Conservation (phyloP, 2,797 vertebrate species). For the Chaetophractus vellerosus region DNA sequence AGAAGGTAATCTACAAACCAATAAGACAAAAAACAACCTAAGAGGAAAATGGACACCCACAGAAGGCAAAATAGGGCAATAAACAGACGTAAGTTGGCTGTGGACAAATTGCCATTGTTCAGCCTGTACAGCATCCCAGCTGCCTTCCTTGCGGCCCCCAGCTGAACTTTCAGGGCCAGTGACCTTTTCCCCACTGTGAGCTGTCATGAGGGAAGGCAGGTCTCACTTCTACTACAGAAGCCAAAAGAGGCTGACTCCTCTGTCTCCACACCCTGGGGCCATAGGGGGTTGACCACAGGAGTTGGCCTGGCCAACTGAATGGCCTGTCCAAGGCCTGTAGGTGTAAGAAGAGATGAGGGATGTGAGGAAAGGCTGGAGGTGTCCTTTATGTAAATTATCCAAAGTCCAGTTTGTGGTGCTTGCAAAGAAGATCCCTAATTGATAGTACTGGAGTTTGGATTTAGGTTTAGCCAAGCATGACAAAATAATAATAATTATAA, state of each 20-base stretch:
- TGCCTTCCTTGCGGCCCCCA: not conserved
- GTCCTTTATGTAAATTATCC: no score
- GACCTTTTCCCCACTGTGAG: not conserved
- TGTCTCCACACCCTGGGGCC: not conserved
- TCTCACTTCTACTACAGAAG: not conserved
- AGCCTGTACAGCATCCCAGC: not conserved
- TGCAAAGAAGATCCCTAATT: no score
- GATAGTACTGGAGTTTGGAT: no score
- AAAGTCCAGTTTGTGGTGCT: no score
- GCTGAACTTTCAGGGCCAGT: not conserved
- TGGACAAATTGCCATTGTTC: not conserved
- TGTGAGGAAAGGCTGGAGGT: no score
- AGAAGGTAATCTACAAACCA: not conserved
- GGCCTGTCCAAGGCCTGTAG: no score
- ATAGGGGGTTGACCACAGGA: not conserved
- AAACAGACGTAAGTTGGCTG: accelerated
- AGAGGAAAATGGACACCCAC: not conserved
- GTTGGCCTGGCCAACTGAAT: no score
- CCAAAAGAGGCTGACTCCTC: not conserved
- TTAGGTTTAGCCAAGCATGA: no score
- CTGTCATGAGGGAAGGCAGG: not conserved
- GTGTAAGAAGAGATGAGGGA: no score
- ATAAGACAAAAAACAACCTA: not conserved
- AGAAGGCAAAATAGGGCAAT: not conserved
- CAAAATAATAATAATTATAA: no score